phyloP scores from a whole-genome alignment of 2,113 vertebrate genomes.

The Gymnarchus niloticus region DNA sequence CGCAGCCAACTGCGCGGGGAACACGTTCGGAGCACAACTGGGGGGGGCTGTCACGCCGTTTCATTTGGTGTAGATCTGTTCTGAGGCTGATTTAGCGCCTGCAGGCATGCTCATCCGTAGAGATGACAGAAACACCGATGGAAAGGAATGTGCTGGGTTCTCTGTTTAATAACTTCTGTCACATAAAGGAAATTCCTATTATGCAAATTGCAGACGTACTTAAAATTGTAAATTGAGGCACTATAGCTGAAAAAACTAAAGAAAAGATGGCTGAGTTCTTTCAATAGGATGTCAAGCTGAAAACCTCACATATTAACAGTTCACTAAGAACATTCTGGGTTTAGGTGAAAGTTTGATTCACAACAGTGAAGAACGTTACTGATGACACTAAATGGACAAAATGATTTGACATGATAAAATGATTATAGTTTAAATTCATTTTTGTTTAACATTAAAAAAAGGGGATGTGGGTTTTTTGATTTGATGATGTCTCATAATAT shows the following conservation, averaged over 20 bases:
- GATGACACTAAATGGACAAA: too few species aligned
- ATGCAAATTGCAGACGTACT: neutral
- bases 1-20: neutral
- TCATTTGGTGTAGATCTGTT: neutral
- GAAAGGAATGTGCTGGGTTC: neutral
- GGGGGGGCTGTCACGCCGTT: neutral
- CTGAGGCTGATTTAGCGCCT: neutral
- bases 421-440: too few species aligned
- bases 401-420: too few species aligned
- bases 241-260: neutral
- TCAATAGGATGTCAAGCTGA: too few species aligned
- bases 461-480: too few species aligned
- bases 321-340: too few species aligned
- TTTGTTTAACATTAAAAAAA: too few species aligned
- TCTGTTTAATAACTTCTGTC: neutral
- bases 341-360: neutral
- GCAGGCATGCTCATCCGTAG: neutral
- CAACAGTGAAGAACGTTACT: too few species aligned
- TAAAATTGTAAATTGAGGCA: neutral
- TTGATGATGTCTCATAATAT: too few species aligned
- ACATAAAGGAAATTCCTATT: constrained; percentile 8
- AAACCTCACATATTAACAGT: too few species aligned
- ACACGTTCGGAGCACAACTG: neutral
- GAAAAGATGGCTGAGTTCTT: too few species aligned
- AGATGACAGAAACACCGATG: neutral